Evolutionary conservation across 1,140 invertebrate genomes (phyloP).

Genomic region (Odontomachus brunneus): DNA sequence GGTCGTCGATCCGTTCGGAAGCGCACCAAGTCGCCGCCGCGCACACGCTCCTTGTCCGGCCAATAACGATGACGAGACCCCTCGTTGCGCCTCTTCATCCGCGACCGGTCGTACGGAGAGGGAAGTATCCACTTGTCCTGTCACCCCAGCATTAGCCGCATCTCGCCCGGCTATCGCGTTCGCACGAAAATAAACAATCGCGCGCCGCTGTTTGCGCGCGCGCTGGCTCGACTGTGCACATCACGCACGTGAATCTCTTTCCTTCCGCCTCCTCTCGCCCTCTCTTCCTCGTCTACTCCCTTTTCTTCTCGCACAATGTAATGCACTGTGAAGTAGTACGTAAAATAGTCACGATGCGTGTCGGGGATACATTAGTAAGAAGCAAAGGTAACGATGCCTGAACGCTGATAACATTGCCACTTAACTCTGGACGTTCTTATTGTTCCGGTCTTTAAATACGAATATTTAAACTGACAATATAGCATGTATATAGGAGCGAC

Average conservation of each 20-base stretch:
- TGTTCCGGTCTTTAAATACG: too few species aligned
- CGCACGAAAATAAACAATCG: constrained; percentile 75
- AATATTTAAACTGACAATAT: too few species aligned
- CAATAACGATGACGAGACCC: constrained; percentile 75
- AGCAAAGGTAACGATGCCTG: too few species aligned
- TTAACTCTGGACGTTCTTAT: too few species aligned
- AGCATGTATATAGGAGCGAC: too few species aligned
- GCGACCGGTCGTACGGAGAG: constrained; percentile 74
- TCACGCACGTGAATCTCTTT: background rate
- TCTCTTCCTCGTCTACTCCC: background rate
- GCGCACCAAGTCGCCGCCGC: constrained; percentile 53
- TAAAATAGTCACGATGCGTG: too few species aligned
- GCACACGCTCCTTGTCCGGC: constrained; percentile 68
- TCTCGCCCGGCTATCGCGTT: constrained; percentile 69
- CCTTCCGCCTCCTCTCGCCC: background rate
- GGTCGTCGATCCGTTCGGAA: constrained; percentile 43
- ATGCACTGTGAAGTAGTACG: too few species aligned
- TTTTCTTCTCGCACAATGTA: too few species aligned
- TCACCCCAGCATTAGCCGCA: constrained; percentile 70
- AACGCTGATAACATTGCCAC: too few species aligned
- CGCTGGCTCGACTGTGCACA: background rate
- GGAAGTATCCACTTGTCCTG: constrained; percentile 79
- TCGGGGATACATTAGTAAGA: too few species aligned
- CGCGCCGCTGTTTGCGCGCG: constrained; percentile 33
- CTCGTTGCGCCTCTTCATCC: constrained; percentile 72